Conservation (phyloP, 2,113 vertebrate species). For the Ellobius talpinus region DNA sequence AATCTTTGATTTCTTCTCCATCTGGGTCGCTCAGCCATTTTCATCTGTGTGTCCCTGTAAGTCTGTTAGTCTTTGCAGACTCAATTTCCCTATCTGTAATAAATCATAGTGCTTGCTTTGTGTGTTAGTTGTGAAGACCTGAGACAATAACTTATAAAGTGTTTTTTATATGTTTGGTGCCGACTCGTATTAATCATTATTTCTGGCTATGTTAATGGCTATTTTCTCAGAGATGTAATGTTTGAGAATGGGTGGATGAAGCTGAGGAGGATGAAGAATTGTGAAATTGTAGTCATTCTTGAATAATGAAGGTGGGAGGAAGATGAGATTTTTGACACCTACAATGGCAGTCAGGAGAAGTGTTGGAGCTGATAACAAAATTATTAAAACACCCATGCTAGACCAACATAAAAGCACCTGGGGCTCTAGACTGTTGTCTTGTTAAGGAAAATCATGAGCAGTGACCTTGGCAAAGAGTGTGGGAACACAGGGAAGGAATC, state of each 20-base stretch:
- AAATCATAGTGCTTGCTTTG: slow-evolving; percentile 52
- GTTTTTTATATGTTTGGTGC: not conserved
- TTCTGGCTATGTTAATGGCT: slow-evolving; percentile 52
- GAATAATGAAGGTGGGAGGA: not conserved
- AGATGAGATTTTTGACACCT: not conserved
- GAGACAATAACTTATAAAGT: slow-evolving; percentile 43
- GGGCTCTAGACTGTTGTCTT: slow-evolving; percentile 20
- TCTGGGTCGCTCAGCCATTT: not conserved
- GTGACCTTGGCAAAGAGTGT: slow-evolving; percentile 64
- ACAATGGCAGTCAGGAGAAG: not conserved
- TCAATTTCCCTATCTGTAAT: slow-evolving; percentile 36
- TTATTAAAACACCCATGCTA: not conserved
- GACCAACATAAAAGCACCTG: not conserved
- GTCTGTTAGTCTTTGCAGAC: slow-evolving; percentile 6
- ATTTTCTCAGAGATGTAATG: slow-evolving; percentile 26
- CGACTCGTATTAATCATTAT: slow-evolving; percentile 28
- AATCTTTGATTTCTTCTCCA: not conserved
- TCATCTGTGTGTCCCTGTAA: not conserved
- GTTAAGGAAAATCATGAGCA: slow-evolving; percentile 63
- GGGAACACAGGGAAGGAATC: slow-evolving; percentile 51
- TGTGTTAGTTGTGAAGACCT: slow-evolving; percentile 33
- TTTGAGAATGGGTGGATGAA: not conserved
- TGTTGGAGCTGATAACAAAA: not conserved
- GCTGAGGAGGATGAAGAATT: not conserved
- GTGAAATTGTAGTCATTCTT: slow-evolving; percentile 8